Percentiles rank a stretch among this genome's conserved stretches.
Conservation (phyloP, 2,797 vertebrate genomes). For the Onychomys torridus region DNA sequence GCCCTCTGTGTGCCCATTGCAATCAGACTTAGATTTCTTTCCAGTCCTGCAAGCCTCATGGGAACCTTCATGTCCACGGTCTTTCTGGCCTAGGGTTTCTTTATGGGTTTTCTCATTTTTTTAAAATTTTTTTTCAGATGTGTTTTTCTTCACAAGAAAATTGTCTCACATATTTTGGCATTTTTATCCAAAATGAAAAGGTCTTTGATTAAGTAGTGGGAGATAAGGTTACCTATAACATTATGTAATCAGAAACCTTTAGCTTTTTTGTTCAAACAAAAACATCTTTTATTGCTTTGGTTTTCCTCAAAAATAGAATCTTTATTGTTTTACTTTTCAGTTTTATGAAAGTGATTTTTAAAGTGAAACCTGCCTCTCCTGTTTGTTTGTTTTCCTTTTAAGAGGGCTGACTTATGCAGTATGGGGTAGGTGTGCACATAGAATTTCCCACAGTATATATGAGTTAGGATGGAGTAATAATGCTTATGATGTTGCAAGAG, state of each 20-base stretch:
- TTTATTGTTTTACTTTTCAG: not conserved
- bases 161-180: constrained; percentile 39
- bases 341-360: constrained; percentile 13
- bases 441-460: not conserved
- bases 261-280: not conserved
- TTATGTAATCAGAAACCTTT: constrained; percentile 60
- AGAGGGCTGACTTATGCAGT: not conserved
- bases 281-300: constrained; percentile 12
- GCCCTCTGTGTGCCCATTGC: constrained; percentile 48
- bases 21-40: constrained; percentile 27
- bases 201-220: constrained; percentile 5
- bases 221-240: constrained; percentile 38
- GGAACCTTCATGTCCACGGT: not conserved
- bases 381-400: constrained; percentile 33
- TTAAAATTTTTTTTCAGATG: constrained; percentile 40
- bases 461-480: not conserved
- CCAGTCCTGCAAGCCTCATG: not conserved
- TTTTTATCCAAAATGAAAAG: constrained; percentile 47
- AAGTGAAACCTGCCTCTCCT: not conserved
- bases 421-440: not conserved
- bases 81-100: constrained; percentile 56
- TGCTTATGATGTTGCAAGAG: not conserved
- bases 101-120: constrained; percentile 18
- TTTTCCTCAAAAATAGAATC: constrained; percentile 53
- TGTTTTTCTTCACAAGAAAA: constrained; percentile 49